Evolutionary conservation across 2,113 vertebrate genomes (phyloP).

Genomic region (Chionis minor): DNA sequence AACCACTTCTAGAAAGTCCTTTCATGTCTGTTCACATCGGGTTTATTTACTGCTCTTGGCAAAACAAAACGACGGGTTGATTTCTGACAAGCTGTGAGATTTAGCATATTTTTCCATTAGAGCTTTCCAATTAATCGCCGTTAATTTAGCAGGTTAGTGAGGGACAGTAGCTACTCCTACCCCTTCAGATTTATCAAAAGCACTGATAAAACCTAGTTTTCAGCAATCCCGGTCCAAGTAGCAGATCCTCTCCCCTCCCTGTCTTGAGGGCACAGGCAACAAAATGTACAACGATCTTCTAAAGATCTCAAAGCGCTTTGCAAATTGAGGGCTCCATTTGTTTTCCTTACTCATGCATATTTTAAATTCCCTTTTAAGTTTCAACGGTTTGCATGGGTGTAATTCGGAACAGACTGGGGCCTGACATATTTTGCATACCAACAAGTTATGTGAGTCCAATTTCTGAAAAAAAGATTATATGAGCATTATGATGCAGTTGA

Average conservation of each 20-base stretch:
- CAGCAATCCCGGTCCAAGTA: fast-evolving
- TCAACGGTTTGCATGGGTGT: background rate
- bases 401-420: constrained; percentile 39
- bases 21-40: background rate
- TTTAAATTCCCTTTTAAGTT: constrained; percentile 48
- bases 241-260: background rate
- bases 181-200: background rate
- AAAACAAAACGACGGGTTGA: background rate
- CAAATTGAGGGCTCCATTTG: background rate
- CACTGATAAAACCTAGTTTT: background rate
- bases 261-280: background rate
- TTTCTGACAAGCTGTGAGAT: background rate
- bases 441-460: background rate
- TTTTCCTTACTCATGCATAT: constrained; percentile 33
- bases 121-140: background rate
- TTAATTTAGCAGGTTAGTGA: background rate
- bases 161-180: background rate
- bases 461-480: background rate
- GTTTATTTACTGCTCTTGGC: background rate
- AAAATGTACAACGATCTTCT: background rate
- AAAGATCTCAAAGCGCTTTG: background rate
- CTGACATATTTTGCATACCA: constrained; percentile 46
- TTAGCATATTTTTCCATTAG: background rate
- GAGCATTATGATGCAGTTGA: background rate
- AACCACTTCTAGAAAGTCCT: background rate